Percentiles rank a stretch among this genome's conserved stretches.
These are phyloP conservation scores for Dolomedes plantarius DNA, from an alignment of 2,888 invertebrate species.

Conservation along the genomic window DNA sequence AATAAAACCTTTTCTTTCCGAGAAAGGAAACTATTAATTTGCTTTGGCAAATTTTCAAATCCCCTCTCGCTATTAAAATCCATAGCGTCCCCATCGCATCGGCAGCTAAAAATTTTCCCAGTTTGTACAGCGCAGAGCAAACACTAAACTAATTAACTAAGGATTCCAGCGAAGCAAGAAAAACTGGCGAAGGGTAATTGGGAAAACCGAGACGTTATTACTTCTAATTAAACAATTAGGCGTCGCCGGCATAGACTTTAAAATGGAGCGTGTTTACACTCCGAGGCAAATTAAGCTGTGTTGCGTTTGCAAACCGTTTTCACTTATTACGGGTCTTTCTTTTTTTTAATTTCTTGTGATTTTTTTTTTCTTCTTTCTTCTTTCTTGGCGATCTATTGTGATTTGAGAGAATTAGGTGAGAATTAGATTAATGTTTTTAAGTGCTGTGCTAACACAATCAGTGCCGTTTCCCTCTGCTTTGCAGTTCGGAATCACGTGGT, in stretches of 20 bases:
- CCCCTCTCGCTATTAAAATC: background rate
- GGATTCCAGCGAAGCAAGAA: background rate
- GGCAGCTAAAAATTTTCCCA: background rate
- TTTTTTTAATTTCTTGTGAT: background rate
- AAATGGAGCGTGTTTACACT: background rate
- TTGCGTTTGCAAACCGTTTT: background rate
- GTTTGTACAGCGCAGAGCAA: background rate
- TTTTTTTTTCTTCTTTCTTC: too few relatives aligned
- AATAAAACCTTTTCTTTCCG: too few relatives aligned
- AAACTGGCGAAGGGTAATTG: background rate
- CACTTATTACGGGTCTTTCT: background rate
- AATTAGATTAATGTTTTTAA: background rate
- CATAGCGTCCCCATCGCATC: background rate
- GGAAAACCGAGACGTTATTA: background rate
- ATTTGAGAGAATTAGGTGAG: conserved; percentile 1
- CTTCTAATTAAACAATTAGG: conserved; percentile 1
- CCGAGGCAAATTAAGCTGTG: background rate
- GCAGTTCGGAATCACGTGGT: too few relatives aligned
- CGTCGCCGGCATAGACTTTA: background rate
- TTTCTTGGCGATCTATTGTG: too few relatives aligned
- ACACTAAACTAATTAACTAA: conserved; percentile 1
- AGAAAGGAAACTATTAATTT: background rate
- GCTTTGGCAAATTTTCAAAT: background rate
- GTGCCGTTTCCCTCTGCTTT: too few relatives aligned
- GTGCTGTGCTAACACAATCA: too few relatives aligned